Evolutionary conservation across 2,888 invertebrate species (phyloP).

Genomic region (Zhuqinia jingwanae): DNA sequence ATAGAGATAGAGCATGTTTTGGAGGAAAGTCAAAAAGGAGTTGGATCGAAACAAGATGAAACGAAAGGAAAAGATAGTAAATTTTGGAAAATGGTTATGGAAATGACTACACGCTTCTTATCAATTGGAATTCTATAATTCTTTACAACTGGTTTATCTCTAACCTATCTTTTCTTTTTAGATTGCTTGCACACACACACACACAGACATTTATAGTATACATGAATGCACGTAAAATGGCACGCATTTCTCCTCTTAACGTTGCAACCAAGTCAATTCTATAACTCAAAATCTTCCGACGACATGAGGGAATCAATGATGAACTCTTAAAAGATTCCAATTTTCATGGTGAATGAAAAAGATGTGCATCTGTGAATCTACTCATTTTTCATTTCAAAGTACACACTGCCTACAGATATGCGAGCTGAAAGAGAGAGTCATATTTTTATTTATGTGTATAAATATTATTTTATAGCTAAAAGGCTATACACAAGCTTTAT

Average conservation of each 20-base stretch:
- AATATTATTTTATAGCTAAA: background rate
- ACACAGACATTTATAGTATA: background rate
- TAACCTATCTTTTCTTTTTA: background rate
- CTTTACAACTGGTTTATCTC: conserved; percentile 43
- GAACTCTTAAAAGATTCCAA: conserved; percentile 35
- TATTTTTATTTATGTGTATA: background rate
- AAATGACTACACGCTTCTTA: conserved; percentile 68
- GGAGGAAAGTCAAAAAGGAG: conserved; percentile 16
- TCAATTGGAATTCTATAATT: conserved; percentile 54
- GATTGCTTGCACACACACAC: conserved; percentile 3
- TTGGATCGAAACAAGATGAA: conserved; percentile 51
- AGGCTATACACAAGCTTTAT: too few relatives aligned
- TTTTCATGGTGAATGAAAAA: conserved; percentile 37
- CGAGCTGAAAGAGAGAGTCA: background rate
- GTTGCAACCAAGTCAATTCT: background rate
- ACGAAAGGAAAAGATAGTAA: conserved; percentile 68
- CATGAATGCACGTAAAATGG: background rate
- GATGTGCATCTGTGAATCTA: conserved; percentile 37
- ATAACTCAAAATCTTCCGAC: conserved; percentile 41
- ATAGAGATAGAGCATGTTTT: conserved; percentile 33
- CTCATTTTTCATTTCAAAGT: conserved; percentile 24
- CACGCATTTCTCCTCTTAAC: background rate
- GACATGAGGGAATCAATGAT: background rate
- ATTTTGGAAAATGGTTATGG: conserved; percentile 49
- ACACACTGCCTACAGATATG: background rate